Conservation (phyloP, 2,113 vertebrate genomes). For the Siphamia tubifer region DNA sequence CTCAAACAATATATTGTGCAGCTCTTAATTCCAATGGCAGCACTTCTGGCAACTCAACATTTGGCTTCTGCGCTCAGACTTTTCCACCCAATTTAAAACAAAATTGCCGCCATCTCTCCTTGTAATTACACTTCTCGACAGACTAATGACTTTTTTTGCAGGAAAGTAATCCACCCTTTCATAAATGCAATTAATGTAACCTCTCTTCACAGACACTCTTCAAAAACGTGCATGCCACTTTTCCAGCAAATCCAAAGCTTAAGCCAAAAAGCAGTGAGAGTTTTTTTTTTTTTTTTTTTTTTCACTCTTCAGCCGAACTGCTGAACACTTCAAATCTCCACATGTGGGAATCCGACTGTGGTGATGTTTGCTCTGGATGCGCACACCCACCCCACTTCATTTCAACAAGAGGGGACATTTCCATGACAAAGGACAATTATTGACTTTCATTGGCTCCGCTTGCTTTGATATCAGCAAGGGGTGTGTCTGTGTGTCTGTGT, state of each 20-base stretch:
- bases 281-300: too few relatives aligned
- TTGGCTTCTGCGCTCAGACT: background rate
- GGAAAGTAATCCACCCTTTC: constrained; percentile 2
- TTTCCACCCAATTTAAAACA: background rate
- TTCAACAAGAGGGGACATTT: constrained; percentile 71
- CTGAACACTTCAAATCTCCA: constrained; percentile 64
- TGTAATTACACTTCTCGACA: background rate
- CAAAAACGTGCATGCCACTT: background rate
- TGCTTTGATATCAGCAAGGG: constrained; percentile 81
- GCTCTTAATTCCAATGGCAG: background rate
- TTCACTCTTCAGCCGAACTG: background rate
- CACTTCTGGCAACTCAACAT: background rate
- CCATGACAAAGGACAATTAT: constrained; percentile 81
- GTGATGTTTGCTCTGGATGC: constrained; percentile 71
- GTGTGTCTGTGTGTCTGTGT: constrained; percentile 61
- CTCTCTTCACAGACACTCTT: background rate
- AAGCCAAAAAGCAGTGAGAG: constrained; percentile 7
- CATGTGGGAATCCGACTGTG: constrained; percentile 72
- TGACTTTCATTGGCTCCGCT: constrained; percentile 83
- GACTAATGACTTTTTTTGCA: background rate
- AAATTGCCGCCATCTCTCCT: constrained; percentile 1
- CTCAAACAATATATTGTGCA: too few relatives aligned
- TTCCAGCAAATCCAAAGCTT: constrained; percentile 24
- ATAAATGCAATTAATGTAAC: constrained; percentile 18
- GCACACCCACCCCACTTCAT: constrained; percentile 61